Percentiles rank a stretch among this genome's conserved stretches.
These are phyloP conservation scores for Volucella inflata DNA, from an alignment of 2,888 invertebrate species.

Conservation along the genomic window DNA sequence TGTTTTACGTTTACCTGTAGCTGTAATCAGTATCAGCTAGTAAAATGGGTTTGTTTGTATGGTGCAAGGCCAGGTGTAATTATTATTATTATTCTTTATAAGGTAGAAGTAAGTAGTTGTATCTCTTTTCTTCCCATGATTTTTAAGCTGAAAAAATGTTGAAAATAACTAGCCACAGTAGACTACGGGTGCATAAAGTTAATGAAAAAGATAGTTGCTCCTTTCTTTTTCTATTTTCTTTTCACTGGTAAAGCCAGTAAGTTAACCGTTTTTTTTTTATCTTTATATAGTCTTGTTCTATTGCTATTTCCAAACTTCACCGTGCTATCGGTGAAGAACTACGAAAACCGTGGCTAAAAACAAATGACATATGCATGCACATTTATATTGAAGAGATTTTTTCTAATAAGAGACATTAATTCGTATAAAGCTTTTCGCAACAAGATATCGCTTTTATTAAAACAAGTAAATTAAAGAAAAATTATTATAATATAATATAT, in stretches of 20 bases:
- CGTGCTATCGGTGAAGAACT: too few species aligned
- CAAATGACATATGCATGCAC: too few species aligned
- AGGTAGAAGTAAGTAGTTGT: slow-evolving; percentile 30
- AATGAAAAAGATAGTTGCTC: slow-evolving; percentile 16
- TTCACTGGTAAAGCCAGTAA: slow-evolving; percentile 20
- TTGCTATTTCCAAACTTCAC: too few species aligned
- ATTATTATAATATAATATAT: not conserved
- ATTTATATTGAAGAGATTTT: too few species aligned
- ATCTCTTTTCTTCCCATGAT: slow-evolving; percentile 64
- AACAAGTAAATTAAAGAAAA: too few species aligned
- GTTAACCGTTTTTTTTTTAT: slow-evolving; percentile 28
- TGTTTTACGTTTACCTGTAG: slow-evolving; percentile 64
- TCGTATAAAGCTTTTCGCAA: too few species aligned
- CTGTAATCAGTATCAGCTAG: slow-evolving; percentile 27
- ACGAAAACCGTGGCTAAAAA: too few species aligned
- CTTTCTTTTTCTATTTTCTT: not conserved
- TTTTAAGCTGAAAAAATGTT: slow-evolving; percentile 40
- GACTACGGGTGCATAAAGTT: slow-evolving; percentile 29
- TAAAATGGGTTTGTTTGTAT: slow-evolving; percentile 56
- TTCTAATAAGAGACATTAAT: too few species aligned
- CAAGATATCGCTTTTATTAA: too few species aligned
- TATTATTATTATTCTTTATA: slow-evolving; percentile 23
- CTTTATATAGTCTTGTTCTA: too few species aligned
- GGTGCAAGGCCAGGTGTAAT: slow-evolving; percentile 67
- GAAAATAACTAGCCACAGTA: slow-evolving; percentile 47